These are phyloP conservation scores for Sphyrna mokarran DNA, from an alignment of 2,113 vertebrate genomes.

Conservation along the genomic window DNA sequence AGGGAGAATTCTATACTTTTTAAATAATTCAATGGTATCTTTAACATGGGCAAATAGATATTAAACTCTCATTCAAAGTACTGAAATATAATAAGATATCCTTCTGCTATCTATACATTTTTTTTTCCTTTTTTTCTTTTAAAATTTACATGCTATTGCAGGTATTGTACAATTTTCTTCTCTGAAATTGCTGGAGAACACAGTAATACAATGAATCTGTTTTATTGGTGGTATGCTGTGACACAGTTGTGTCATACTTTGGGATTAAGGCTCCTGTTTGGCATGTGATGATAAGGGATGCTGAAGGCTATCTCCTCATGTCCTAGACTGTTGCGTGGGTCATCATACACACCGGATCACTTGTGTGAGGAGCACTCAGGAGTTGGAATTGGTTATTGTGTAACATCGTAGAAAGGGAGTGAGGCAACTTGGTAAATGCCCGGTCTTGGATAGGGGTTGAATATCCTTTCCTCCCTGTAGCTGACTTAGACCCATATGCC, in stretches of 20 bases:
- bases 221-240: background rate
- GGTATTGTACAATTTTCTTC: background rate
- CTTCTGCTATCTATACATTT: background rate
- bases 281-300: background rate
- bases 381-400: background rate
- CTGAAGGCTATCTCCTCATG: background rate
- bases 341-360: background rate
- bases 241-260: background rate
- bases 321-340: background rate
- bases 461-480: background rate
- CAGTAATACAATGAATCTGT: background rate
- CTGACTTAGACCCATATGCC: background rate
- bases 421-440: background rate
- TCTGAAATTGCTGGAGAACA: background rate
- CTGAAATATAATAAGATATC: background rate
- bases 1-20: background rate
- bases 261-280: background rate
- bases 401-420: background rate
- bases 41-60: background rate
- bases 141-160: background rate
- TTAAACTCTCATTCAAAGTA: background rate
- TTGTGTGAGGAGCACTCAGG: background rate
- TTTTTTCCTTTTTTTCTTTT: background rate
- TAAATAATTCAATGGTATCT: background rate
- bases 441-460: background rate